These are phyloP conservation scores for Podiceps cristatus DNA, from an alignment of 2,113 vertebrate genomes.

Conservation along the genomic window DNA sequence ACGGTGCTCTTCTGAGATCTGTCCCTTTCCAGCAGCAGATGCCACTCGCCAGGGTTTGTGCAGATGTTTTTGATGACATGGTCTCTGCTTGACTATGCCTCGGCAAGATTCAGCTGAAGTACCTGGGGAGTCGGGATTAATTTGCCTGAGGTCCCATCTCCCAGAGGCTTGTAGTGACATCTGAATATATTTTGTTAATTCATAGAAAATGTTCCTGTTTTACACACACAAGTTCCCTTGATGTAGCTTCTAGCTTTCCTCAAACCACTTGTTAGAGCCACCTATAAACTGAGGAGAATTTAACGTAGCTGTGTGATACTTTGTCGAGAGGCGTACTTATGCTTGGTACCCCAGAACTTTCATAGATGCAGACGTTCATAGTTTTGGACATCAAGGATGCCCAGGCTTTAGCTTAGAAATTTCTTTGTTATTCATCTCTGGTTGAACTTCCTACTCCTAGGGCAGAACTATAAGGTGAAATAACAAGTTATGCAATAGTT, in stretches of 20 bases:
- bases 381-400: background rate
- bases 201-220: background rate
- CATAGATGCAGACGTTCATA: accelerated
- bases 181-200: background rate
- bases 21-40: background rate
- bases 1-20: background rate
- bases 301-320: background rate
- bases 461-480: background rate
- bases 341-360: background rate
- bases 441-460: background rate
- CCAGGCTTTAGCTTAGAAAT: background rate
- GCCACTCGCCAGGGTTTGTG: background rate
- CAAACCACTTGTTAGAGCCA: background rate
- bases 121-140: background rate
- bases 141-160: background rate
- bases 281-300: background rate
- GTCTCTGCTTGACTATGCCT: background rate
- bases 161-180: background rate
- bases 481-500: background rate
- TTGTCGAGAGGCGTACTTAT: background rate
- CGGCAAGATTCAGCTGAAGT: background rate
- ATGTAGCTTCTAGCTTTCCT: background rate
- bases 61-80: background rate
- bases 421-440: background rate
- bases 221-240: background rate